phyloP scores from a whole-genome alignment of 2,113 vertebrate species.

The Daphoenositta chrysoptera region DNA sequence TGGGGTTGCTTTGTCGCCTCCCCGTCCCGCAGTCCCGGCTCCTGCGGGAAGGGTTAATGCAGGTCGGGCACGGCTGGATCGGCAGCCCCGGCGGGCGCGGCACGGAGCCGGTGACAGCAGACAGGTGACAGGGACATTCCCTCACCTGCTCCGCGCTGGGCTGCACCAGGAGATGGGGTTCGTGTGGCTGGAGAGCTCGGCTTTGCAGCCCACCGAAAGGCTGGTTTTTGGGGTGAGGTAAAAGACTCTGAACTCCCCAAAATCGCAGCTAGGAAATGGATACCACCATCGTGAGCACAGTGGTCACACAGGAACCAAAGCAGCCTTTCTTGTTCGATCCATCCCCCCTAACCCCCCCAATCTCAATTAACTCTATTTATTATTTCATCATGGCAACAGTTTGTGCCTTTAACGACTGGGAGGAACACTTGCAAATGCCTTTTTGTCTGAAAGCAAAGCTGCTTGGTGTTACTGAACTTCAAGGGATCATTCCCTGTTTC shows the following conservation, averaged over 20 bases:
- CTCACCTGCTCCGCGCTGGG: rapidly evolving
- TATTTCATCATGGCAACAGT: slow-evolving; percentile 48
- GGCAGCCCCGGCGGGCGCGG: rapidly evolving
- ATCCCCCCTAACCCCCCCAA: background rate
- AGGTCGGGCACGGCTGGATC: background rate
- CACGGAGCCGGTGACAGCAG: background rate
- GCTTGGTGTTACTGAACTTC: slow-evolving; percentile 42
- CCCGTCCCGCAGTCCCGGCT: background rate
- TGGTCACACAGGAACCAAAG: background rate
- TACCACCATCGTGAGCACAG: rapidly evolving
- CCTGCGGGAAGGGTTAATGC: background rate
- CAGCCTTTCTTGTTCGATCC: background rate
- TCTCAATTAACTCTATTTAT: slow-evolving; percentile 50
- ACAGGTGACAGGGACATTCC: background rate
- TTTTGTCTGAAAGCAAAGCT: slow-evolving; percentile 55
- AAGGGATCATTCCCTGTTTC: slow-evolving; percentile 19
- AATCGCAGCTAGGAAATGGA: background rate
- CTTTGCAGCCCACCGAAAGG: background rate
- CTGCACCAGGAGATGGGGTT: rapidly evolving
- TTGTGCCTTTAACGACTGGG: slow-evolving; percentile 41
- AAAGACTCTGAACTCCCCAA: background rate
- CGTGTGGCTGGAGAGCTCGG: background rate
- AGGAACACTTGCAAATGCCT: slow-evolving; percentile 43
- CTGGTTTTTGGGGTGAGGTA: background rate
- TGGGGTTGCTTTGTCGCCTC: background rate